Percentiles rank a stretch among this genome's conserved stretches.
Conservation (phyloP, 2,113 vertebrate species). For the Peromyscus leucopus region DNA sequence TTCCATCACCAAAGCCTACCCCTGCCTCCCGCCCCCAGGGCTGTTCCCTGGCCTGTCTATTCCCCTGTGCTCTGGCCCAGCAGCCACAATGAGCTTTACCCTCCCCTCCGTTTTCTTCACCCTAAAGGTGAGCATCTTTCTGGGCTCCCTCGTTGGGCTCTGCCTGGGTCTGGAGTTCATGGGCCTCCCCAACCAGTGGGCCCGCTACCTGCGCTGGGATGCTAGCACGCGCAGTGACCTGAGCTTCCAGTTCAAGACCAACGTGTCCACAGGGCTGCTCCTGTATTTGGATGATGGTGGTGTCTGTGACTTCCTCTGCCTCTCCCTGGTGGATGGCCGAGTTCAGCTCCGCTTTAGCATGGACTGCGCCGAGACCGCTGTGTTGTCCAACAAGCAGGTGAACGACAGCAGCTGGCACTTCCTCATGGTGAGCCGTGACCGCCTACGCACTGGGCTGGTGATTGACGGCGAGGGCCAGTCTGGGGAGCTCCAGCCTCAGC, state of each 20-base stretch:
- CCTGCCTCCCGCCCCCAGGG: neutral
- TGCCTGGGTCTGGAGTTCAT: slow-evolving; percentile 95
- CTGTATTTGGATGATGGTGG: slow-evolving; percentile 98
- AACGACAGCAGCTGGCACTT: slow-evolving; percentile 97
- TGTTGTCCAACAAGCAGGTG: slow-evolving; percentile 91
- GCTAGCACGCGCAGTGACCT: slow-evolving; percentile 96
- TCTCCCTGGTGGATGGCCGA: slow-evolving; percentile 91
- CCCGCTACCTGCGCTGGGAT: slow-evolving; percentile 98
- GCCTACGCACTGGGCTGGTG: slow-evolving; percentile 91
- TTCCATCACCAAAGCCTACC: neutral
- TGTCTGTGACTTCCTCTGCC: slow-evolving; percentile 96
- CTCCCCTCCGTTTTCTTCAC: slow-evolving; percentile 89
- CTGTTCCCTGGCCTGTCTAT: neutral
- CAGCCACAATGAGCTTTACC: slow-evolving; percentile 87
- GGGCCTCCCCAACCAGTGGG: slow-evolving; percentile 96
- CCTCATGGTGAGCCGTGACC: slow-evolving; percentile 93
- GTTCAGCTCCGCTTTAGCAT: slow-evolving; percentile 95
- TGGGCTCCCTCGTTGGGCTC: slow-evolving; percentile 91
- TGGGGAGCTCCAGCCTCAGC: slow-evolving; percentile 92
- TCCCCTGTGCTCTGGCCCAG: neutral
- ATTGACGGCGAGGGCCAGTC: slow-evolving; percentile 93
- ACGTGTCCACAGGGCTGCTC: slow-evolving; percentile 92
- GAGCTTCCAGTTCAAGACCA: slow-evolving; percentile 97
- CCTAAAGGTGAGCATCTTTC: slow-evolving; percentile 90
- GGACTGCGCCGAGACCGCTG: slow-evolving; percentile 94